These are phyloP conservation scores for Saccostrea cuccullata DNA, from an alignment of 1,140 invertebrate genomes.

Conservation along the genomic window DNA sequence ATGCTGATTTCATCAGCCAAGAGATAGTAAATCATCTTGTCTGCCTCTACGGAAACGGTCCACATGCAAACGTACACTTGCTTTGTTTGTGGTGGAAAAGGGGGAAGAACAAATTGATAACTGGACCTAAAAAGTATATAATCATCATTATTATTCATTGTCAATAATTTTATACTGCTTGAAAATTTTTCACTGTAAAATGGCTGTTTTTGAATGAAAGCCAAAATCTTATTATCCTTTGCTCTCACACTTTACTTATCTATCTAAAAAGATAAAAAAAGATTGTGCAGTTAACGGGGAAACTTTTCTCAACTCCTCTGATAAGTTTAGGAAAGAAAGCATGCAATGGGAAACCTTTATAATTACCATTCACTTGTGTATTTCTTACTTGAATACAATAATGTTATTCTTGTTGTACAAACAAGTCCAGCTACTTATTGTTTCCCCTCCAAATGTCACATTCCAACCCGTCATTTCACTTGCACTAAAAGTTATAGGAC, in stretches of 20 bases:
- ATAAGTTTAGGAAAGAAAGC: too few species aligned
- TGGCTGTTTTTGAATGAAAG: too few species aligned
- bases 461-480: background rate
- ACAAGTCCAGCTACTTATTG: background rate
- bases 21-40: conserved; percentile 4
- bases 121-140: background rate
- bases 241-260: too few species aligned
- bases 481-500: background rate
- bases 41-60: background rate
- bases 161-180: too few species aligned
- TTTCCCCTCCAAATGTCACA: background rate
- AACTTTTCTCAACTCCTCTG: too few species aligned
- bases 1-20: background rate
- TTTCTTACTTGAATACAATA: background rate
- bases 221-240: too few species aligned
- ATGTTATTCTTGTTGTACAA: conserved; percentile 5
- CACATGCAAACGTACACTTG: conserved; percentile 10
- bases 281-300: too few species aligned
- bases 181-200: too few species aligned
- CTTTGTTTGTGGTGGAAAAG: background rate
- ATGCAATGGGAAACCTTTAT: too few species aligned
- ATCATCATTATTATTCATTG: too few species aligned
- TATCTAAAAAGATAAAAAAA: too few species aligned
- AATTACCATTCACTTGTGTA: background rate
- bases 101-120: background rate